Evolutionary conservation across 1,140 invertebrate genomes (phyloP).

Genomic region (Nasonia longicornis): DNA sequence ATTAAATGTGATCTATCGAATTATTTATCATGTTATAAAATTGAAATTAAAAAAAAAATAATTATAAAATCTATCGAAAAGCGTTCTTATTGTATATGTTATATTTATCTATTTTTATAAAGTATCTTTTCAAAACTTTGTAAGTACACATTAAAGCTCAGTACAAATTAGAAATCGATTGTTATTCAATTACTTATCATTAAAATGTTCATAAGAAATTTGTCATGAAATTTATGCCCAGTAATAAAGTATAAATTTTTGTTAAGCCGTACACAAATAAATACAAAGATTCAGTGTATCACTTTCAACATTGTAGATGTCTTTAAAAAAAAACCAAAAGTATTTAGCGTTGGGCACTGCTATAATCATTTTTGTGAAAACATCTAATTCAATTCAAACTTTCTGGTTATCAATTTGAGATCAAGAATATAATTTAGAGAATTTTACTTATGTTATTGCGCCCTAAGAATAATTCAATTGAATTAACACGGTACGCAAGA

Average conservation of each 20-base stretch:
- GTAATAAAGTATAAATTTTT: slow-evolving; percentile 41
- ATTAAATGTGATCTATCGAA: slow-evolving; percentile 24
- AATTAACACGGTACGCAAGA: slow-evolving; percentile 7
- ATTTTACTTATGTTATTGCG: slow-evolving; percentile 17
- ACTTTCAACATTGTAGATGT: slow-evolving; percentile 9
- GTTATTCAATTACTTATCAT: slow-evolving; percentile 31
- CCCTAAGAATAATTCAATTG: slow-evolving; percentile 11
- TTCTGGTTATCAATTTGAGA: neutral
- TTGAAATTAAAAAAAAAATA: slow-evolving; percentile 10
- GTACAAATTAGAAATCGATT: slow-evolving; percentile 2
- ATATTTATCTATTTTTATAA: slow-evolving; percentile 45
- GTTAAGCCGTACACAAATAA: slow-evolving; percentile 29
- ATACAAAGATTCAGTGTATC: slow-evolving; percentile 19
- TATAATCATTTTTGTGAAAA: neutral
- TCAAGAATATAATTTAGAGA: neutral
- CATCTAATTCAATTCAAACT: neutral
- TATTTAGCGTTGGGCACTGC: slow-evolving; percentile 25
- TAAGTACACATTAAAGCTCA: slow-evolving; percentile 31
- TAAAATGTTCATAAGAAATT: slow-evolving; percentile 5
- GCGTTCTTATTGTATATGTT: slow-evolving; percentile 22
- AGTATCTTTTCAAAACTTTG: slow-evolving; percentile 30
- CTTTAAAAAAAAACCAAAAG: neutral
- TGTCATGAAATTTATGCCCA: neutral
- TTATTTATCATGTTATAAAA: slow-evolving; percentile 22
- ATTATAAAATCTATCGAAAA: slow-evolving; percentile 35